phyloP scores from a whole-genome alignment of 2,797 vertebrate species.

The Discoglossus pictus region DNA sequence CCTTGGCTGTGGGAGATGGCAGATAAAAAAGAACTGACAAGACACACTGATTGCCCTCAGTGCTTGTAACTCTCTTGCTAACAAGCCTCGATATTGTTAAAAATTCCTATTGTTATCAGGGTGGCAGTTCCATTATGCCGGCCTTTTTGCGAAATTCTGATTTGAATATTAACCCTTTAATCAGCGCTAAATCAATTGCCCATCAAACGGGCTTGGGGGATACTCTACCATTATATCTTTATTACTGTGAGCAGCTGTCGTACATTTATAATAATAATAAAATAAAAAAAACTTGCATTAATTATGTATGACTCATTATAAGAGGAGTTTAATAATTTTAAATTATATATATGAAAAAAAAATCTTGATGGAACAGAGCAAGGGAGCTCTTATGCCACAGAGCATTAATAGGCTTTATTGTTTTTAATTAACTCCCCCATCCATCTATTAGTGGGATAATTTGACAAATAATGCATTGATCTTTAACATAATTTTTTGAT shows the following conservation, averaged over 20 bases:
- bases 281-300: conserved; percentile 40
- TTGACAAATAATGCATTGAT: conserved; percentile 25
- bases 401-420: conserved; percentile 17
- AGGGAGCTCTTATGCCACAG: conserved; percentile 33
- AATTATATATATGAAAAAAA: conserved; percentile 54
- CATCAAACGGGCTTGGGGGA: conserved; percentile 51
- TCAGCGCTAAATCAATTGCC: conserved; percentile 59
- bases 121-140: conserved; percentile 86
- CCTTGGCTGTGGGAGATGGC: conserved; percentile 87
- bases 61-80: conserved; percentile 90
- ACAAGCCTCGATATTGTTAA: conserved; percentile 95
- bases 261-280: conserved; percentile 3
- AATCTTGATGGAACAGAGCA: neutral
- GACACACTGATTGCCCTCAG: conserved; percentile 94
- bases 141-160: conserved; percentile 81
- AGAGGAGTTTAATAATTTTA: conserved; percentile 56
- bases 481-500: conserved; percentile 30
- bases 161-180: conserved; percentile 83
- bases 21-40: conserved; percentile 97
- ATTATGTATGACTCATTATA: conserved; percentile 54
- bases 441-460: conserved; percentile 32
- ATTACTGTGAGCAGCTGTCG: conserved; percentile 55
- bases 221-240: conserved; percentile 57
- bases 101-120: conserved; percentile 91
- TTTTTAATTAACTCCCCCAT: conserved; percentile 36